These are phyloP conservation scores for Rotaria sp. DNA, from an alignment of 2,888 invertebrate genomes.

Conservation along the genomic window DNA sequence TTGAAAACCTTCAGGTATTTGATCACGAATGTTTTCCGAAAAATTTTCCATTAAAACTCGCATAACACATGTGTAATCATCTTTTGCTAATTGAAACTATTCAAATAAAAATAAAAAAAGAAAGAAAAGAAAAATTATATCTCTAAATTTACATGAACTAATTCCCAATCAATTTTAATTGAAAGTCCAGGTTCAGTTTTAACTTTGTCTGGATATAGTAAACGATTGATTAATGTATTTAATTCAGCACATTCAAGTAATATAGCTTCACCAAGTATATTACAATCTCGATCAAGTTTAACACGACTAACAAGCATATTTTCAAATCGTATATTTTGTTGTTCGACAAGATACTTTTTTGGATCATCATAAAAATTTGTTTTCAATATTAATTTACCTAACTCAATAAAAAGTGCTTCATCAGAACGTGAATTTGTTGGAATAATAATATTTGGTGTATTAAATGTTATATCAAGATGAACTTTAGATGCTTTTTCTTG, in stretches of 20 bases:
- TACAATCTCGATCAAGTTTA: slow-evolving; percentile 15
- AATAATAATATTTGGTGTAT: slow-evolving; percentile 73
- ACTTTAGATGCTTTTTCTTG: slow-evolving; percentile 42
- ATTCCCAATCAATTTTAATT: not conserved
- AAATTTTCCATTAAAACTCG: slow-evolving; percentile 21
- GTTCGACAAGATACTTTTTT: slow-evolving; percentile 31
- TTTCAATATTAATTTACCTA: slow-evolving; percentile 67
- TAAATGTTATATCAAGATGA: slow-evolving; percentile 48
- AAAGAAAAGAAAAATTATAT: not conserved
- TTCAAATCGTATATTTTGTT: slow-evolving; percentile 22
- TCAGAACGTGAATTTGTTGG: slow-evolving; percentile 74
- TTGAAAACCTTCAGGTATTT: not conserved
- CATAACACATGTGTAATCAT: slow-evolving; percentile 15
- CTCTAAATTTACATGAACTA: not conserved
- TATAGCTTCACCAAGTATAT: slow-evolving; percentile 26
- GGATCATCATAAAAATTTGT: slow-evolving; percentile 37
- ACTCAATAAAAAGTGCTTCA: slow-evolving; percentile 74
- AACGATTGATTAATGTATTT: slow-evolving; percentile 17
- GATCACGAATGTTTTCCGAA: slow-evolving; percentile 14
- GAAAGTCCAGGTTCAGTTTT: not conserved
- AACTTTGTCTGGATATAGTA: slow-evolving; percentile 30
- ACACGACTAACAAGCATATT: slow-evolving; percentile 33
- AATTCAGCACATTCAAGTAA: slow-evolving; percentile 35
- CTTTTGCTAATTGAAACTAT: slow-evolving; percentile 8
- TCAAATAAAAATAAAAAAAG: not conserved